These are phyloP conservation scores for Micromesistius poutassou DNA, from an alignment of 2,797 vertebrate species.

Conservation along the genomic window DNA sequence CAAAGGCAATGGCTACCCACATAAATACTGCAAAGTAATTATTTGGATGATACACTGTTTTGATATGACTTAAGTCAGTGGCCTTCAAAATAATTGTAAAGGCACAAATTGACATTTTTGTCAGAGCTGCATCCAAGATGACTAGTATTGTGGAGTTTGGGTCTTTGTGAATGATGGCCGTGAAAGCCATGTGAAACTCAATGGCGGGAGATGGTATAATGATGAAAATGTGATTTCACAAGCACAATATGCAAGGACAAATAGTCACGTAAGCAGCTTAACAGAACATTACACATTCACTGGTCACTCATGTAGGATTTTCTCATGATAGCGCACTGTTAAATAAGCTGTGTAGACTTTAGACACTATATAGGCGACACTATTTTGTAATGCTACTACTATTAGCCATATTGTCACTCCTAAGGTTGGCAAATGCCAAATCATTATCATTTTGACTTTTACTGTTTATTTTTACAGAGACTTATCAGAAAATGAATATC, in stretches of 20 bases:
- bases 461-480: background rate
- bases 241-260: constrained; percentile 26
- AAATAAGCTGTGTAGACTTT: constrained; percentile 4
- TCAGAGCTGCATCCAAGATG: background rate
- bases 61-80: background rate
- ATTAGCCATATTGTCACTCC: background rate
- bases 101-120: background rate
- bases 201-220: background rate
- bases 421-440: background rate
- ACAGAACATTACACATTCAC: constrained; percentile 15
- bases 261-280: constrained; percentile 24
- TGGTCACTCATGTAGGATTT: constrained; percentile 47
- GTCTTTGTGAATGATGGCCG: background rate
- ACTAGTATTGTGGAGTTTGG: background rate
- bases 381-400: background rate
- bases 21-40: background rate
- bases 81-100: background rate
- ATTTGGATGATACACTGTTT: background rate
- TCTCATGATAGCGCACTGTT: constrained; percentile 23
- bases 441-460: background rate
- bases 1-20: background rate
- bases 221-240: constrained; percentile 27
- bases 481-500: background rate
- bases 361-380: background rate
- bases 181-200: constrained; percentile 11